Percentiles rank a stretch among this genome's conserved stretches.
Conservation (phyloP, 2,888 invertebrate species). For the Clostera curtula region DNA sequence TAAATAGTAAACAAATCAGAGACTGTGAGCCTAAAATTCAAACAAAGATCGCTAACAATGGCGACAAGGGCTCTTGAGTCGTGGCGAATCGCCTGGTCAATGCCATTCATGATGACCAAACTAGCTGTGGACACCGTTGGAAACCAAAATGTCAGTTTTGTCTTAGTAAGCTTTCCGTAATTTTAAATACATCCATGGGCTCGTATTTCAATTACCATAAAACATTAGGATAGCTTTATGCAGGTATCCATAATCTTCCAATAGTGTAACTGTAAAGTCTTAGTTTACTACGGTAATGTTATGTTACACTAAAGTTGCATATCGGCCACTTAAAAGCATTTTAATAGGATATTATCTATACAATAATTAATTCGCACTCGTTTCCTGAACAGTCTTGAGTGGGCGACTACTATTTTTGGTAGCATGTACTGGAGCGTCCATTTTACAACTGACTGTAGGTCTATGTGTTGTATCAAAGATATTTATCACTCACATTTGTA, state of each 20-base stretch:
- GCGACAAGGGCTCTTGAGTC: slow-evolving; percentile 22
- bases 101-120: slow-evolving; percentile 27
- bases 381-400: slow-evolving; percentile 45
- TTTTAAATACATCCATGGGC: too few species aligned
- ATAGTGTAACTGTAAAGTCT: too few species aligned
- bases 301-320: too few species aligned
- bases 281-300: too few species aligned
- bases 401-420: slow-evolving; percentile 51
- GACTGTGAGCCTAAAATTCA: slow-evolving; percentile 18
- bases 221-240: too few species aligned
- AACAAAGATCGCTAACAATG: slow-evolving; percentile 24
- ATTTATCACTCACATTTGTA: slow-evolving; percentile 12
- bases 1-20: slow-evolving; percentile 11
- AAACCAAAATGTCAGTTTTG: slow-evolving; percentile 23
- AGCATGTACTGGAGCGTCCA: slow-evolving; percentile 36
- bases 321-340: slow-evolving; percentile 24
- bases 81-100: slow-evolving; percentile 33
- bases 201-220: too few species aligned
- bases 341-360: slow-evolving; percentile 29
- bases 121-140: slow-evolving; percentile 21
- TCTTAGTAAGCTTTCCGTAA: background rate
- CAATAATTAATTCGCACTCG: slow-evolving; percentile 17
- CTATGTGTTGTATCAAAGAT: slow-evolving; percentile 20
- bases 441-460: slow-evolving; percentile 29
- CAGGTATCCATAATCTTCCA: too few species aligned